Evolutionary conservation across 1,140 invertebrate species (phyloP), one percentile per base, ranked within the genome.

Genomic region (Catajapyx aquilonaris): DNA sequence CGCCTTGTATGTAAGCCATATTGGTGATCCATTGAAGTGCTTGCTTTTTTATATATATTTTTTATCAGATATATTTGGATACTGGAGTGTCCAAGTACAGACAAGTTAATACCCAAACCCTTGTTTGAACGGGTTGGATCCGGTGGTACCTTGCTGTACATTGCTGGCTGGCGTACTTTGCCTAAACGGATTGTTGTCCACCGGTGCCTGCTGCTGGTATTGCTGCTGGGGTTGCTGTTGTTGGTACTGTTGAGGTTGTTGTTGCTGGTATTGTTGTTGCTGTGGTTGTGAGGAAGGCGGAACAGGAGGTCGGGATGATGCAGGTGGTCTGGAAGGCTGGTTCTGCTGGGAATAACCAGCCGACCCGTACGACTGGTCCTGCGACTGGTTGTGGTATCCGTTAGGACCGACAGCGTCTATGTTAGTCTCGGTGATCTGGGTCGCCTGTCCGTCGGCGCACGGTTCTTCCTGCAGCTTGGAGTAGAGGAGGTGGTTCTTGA

Each of bases 401-500:
- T n/a, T n/a, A n/a, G n/a, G n/a, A n/a, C n/a, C n/a, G n/a, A n/a
- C n/a, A 34, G 49, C 46, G 71, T 16, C 61, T 50, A 15, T 54
- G 52, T 20, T 63, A 5, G 40, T 42, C 20, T 50, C 44, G 37
- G 46, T 42, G 20, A 50, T 43, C 31, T 47, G 44, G n/a, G 39
- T 38, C 22, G 42, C 32, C 25, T 35, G 38, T 30, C 37, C 38
- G 28, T 41, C 41, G 9, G 35, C 31, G 32, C 33, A 20, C 11
- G 52, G 3, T 51, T 57, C 59, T 11, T 58, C 57, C 44, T 51
- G 64, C 45, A 48, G 64, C 50, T 68, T 56, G 37, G 60, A 60
- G 43, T 78, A 77, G 51, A 78, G 73, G 31, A 84, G 52, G 47
- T 85, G 81, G 49, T 84, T 86, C 46, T 79, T 79, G 13, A 72